A percentile compares a stretch with the other conserved stretches of the same genome.
Evolutionary conservation across 2,113 vertebrate genomes (phyloP).

Genomic region (Aplodontia rufa): DNA sequence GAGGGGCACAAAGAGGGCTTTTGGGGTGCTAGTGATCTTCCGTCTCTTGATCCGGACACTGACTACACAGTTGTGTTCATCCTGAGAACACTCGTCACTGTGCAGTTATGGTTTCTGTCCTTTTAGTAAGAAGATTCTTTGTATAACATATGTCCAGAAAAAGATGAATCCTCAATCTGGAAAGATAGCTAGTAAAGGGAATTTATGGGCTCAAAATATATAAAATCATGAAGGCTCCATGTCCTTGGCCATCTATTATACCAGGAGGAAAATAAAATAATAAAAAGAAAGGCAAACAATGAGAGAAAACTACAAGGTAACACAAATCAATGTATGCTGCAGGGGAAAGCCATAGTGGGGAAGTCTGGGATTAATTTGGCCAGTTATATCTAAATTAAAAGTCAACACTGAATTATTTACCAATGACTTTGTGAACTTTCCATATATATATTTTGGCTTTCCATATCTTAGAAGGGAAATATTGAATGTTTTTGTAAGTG

Average conservation of each 20-base stretch:
- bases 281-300: slow-evolving; percentile 76
- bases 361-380: slow-evolving; percentile 82
- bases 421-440: slow-evolving; percentile 83
- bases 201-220: slow-evolving; percentile 8
- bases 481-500: slow-evolving; percentile 76
- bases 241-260: neutral
- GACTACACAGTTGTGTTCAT: neutral
- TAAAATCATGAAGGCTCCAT: neutral
- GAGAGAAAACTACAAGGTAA: slow-evolving; percentile 76
- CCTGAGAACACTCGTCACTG: neutral
- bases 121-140: neutral
- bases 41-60: neutral
- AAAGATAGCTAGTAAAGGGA: slow-evolving; percentile 22
- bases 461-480: slow-evolving; percentile 63
- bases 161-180: neutral
- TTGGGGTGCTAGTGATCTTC: neutral
- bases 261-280: slow-evolving; percentile 62
- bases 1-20: accelerated
- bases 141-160: neutral
- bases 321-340: slow-evolving; percentile 67
- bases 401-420: slow-evolving; percentile 82
- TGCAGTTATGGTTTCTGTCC: neutral
- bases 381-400: slow-evolving; percentile 87
- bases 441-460: slow-evolving; percentile 68
- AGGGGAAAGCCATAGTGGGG: slow-evolving; percentile 76